Conservation (phyloP, 2,888 invertebrate genomes). For the Ceriagrion tenellum region DNA sequence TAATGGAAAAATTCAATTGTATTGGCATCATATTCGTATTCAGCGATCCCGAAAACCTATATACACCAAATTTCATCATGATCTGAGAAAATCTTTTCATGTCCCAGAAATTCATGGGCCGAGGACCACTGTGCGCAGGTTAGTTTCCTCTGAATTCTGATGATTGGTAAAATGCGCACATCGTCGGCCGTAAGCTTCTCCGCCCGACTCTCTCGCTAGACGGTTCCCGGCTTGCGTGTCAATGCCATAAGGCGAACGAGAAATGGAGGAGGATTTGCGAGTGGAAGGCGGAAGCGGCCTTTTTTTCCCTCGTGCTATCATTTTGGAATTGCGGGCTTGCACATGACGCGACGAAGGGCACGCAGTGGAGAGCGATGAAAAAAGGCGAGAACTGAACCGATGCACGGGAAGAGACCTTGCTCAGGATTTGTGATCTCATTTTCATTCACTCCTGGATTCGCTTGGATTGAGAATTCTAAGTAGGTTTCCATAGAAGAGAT, state of each 20-base stretch:
- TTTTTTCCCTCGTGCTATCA: not conserved
- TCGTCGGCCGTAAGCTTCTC: not conserved
- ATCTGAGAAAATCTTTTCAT: no score
- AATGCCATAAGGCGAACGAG: conserved; percentile 14
- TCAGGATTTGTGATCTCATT: not conserved
- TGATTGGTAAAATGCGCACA: not conserved
- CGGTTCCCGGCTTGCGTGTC: not conserved
- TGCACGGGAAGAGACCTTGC: not conserved
- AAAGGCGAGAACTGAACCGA: not conserved
- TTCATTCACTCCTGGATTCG: not conserved
- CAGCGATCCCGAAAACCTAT: no score
- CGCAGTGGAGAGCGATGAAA: not conserved
- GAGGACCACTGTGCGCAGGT: no score
- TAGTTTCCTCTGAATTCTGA: not conserved
- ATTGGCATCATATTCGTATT: no score
- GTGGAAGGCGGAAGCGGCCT: not conserved
- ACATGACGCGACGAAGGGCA: not conserved
- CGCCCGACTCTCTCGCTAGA: not conserved
- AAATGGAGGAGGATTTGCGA: not conserved
- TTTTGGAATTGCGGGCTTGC: not conserved
- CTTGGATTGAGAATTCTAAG: not conserved
- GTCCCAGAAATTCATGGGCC: no score
- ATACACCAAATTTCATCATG: no score
- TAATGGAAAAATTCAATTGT: no score
- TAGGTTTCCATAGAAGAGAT: no score